Evolutionary conservation across 2,797 vertebrate genomes (phyloP).

Genomic region (Poecilia picta): DNA sequence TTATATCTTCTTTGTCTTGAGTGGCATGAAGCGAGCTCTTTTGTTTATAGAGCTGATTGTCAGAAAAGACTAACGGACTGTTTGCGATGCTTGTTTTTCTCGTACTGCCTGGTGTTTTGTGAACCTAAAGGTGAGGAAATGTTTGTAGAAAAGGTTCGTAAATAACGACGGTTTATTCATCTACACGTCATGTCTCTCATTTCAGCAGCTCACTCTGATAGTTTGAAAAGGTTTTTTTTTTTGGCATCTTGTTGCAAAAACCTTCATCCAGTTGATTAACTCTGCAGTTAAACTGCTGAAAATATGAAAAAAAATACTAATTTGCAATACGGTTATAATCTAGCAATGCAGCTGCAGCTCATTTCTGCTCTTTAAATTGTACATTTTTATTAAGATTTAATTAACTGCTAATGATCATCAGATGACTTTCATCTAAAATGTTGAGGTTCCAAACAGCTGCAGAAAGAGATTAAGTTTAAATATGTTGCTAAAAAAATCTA

Average conservation of each 20-base stretch:
- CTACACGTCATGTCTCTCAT: constrained; percentile 4
- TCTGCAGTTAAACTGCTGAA: constrained; percentile 28
- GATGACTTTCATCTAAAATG: neutral
- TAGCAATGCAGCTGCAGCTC: neutral
- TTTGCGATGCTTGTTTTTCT: neutral
- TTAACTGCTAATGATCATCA: neutral
- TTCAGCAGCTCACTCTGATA: neutral
- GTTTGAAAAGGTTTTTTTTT: constrained; percentile 2
- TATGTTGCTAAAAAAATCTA: neutral
- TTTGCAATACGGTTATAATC: neutral
- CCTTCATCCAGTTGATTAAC: constrained; percentile 22
- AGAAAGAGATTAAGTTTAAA: neutral
- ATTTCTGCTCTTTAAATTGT: neutral
- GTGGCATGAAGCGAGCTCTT: neutral
- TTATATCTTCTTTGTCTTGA: constrained; percentile 9
- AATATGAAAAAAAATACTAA: constrained; percentile 4
- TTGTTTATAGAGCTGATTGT: constrained; percentile 9
- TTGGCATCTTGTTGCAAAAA: constrained; percentile 5
- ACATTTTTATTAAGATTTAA: neutral
- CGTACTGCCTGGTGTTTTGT: constrained; percentile 1
- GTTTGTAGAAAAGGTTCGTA: neutral
- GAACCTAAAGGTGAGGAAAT: neutral
- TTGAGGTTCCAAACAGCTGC: neutral
- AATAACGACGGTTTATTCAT: constrained; percentile 3
- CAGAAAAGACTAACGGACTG: neutral